Percentiles rank a stretch among this genome's conserved stretches.
These are phyloP conservation scores for Glyptemys insculpta DNA, from an alignment of 2,797 vertebrate genomes.

Conservation along the genomic window DNA sequence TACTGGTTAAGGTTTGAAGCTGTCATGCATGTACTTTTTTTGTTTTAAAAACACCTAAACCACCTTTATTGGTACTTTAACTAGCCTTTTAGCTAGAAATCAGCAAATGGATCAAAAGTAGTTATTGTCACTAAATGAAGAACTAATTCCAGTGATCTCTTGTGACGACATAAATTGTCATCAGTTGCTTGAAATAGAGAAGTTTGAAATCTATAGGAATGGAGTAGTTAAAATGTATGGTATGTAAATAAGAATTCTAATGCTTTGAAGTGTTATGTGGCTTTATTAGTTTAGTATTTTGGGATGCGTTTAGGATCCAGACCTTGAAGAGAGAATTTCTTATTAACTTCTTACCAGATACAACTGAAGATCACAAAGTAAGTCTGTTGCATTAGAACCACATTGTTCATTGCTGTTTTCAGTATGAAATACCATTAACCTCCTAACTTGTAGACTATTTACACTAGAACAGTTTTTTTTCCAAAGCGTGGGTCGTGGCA, in stretches of 20 bases:
- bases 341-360: not conserved
- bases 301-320: not conserved
- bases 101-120: not conserved
- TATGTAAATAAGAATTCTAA: not conserved
- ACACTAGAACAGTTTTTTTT: not conserved
- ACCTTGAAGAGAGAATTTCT: not conserved
- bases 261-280: not conserved
- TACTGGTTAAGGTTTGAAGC: not conserved
- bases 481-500: too few species aligned
- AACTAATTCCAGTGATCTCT: slow-evolving; percentile 41
- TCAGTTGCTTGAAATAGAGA: slow-evolving; percentile 20
- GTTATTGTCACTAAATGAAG: not conserved
- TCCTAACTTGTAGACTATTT: not conserved
- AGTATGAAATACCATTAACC: not conserved
- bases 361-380: not conserved
- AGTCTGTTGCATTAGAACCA: not conserved
- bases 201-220: not conserved
- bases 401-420: not conserved
- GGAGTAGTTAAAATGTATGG: not conserved
- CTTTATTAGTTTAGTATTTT: not conserved
- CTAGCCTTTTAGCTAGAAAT: slow-evolving; percentile 2
- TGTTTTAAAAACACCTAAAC: not conserved
- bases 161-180: slow-evolving; percentile 28
- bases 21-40: not conserved
- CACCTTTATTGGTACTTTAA: not conserved